Conservation (phyloP, 2,797 vertebrate species). For the Psittacula derbiana region DNA sequence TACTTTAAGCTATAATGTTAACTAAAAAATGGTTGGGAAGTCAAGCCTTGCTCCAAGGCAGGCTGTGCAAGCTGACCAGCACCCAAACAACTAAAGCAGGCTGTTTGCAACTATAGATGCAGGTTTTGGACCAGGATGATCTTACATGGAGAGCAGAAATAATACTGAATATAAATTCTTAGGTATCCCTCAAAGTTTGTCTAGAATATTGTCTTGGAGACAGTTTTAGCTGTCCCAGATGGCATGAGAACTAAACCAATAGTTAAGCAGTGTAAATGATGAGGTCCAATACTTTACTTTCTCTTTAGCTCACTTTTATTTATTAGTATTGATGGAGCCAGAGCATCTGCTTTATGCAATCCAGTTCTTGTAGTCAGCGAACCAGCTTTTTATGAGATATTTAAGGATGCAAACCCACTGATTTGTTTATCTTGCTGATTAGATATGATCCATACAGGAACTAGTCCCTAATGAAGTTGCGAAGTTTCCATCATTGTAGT, state of each 20-base stretch:
- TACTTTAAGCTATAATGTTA: neutral
- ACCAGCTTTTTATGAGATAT: neutral
- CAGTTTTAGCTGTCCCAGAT: neutral
- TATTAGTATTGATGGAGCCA: neutral
- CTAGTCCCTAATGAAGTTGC: neutral
- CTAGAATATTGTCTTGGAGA: neutral
- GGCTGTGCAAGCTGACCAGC: neutral
- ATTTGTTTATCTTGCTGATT: neutral
- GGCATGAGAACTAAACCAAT: neutral
- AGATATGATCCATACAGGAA: neutral
- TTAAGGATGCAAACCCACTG: neutral
- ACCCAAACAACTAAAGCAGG: neutral
- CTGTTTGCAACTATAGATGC: neutral
- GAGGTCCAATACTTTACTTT: neutral
- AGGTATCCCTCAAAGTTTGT: neutral
- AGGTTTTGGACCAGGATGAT: neutral
- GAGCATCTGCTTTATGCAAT: neutral
- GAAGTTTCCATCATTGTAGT: neutral
- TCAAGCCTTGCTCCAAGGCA: neutral
- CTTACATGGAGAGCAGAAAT: neutral
- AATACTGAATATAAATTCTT: neutral
- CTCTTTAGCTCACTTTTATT: neutral
- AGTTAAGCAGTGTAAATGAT: neutral
- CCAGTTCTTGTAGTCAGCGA: neutral
- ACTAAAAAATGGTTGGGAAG: neutral